Evolutionary conservation across 1,140 invertebrate genomes (phyloP), one percentile per base, ranked within the genome.

Genomic region (Drosophila ironensis): DNA sequence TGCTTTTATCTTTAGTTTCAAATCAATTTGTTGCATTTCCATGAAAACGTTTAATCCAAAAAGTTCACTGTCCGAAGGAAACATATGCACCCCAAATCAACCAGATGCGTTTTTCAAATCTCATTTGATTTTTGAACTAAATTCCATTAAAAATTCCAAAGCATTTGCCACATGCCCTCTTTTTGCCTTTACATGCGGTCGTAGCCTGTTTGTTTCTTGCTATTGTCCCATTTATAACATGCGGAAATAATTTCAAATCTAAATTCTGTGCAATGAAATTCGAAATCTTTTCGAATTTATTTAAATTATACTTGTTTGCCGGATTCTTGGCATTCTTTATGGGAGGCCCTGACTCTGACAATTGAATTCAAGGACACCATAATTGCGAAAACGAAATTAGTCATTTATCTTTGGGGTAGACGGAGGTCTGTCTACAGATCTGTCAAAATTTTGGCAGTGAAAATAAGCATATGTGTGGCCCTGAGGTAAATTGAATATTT

Each of bases 301-400:
- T 46, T 9, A n/a, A 63, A 61, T 63, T 47, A 24, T 38, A 16
- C 45, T 63, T 42, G 27, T 50, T 53, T 35, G 66, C 19, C 52
- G 53, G 40, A 52, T 68, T 72, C 42, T 38, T 54, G 56, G 33
- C 52, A 48, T 74, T 78, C 40, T 54, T 61, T 64, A 80, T 74
- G 35, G 56, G 45, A 46, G 68, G 27, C 75, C 76, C 47, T 80
- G 75, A 80, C 75, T 80, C 48, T 80, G 73, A 84, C 78, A 82
- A 82, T 78, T 84, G 59, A 71, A 78, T 70, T 74, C 73, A 84
- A 78, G 78, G 78, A 78, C 70, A 73, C 4, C 76, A 51, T 70
- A 71, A 86, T 78, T 86, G 78, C 54, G 25, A 56, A 64, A 70
- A 72, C 50, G 47, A 68, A 82, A 61, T 61, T 47, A 76, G 80